Base-by-base conservation (phyloP, 2,797 vertebrate species). In the Chrysocyon brachyurus region DNA sequence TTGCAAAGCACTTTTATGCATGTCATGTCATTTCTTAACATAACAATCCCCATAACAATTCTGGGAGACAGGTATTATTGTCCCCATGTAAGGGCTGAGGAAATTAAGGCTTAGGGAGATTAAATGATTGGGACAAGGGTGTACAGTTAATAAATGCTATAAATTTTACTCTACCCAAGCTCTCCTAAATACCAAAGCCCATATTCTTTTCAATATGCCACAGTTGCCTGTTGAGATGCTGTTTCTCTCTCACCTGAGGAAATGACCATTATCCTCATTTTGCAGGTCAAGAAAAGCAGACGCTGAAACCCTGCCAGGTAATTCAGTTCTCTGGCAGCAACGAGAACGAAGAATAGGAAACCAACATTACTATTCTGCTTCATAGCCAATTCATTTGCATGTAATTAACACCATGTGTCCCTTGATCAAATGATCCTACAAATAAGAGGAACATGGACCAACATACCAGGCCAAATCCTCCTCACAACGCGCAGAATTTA, bases 31-130 rank as follows among this genome's bases (percentile, higher is more conserved):
- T 40, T n/a, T 90, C 68, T 46, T 56, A 57, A n/a, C 72, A 49
- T 12, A 82, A 72, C 54, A 92, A 56, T 77, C 17, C 36, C 66
- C 21, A 26, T 59, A 61, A 46, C 11, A 28, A 56, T 81, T 78
- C 40, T 66, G 21, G 11, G 84, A 82, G 61, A 21, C n/a, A 57
- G 36, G n/a, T 54, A 68, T 64, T 88, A 88, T 49, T 88, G 82
- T 91, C 40, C 82, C 33, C 46, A 57, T 57, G 36, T 52, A 95
- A 49, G 68, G 52, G 4, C 3, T 36, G 54, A 97, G 93, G 90
- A 97, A 97, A 97, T 87, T 86, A 90, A 90, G 31, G 36, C 15
- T 94, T 82, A 91, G 61, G 26, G 59, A 96, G 87, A 68, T 49
- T 57, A 87, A 94, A 91, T 63, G 73, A 89, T 52, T 31, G 49